Evolutionary conservation across 2,797 vertebrate genomes (phyloP), one percentile per base, ranked within the genome.

Genomic region (Xiphorhynchus erythropygius): DNA sequence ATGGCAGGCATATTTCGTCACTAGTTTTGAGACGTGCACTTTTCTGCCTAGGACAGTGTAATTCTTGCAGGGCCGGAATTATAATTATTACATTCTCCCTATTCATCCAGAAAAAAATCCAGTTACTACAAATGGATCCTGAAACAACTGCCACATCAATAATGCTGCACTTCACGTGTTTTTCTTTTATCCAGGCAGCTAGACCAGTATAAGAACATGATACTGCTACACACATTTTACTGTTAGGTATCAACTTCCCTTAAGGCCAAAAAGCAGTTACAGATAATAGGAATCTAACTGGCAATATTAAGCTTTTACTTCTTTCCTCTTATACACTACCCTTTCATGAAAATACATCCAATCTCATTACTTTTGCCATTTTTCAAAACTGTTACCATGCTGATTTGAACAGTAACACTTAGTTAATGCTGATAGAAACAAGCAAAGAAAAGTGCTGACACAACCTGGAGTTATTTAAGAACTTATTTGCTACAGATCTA

Each of bases 211-310:
- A 82, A 89, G 84, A 86, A 64, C 22, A 53, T 4, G 60, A 90
- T 49, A 42, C 2, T 11, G 74, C 79, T 94, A 77, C 91, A 91
- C 57, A 85, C 18, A 74, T 94, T 93, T 94, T 87, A 80, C 77
- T 84, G 60, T 80, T 93, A 46, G 70, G 87, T 89, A 93, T 47
- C 77, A 89, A 74, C 80, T 77, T 93, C 70, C 93, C 95, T 87
- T 68, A 94, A 87, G 90, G 86, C 74, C 86, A 80, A 47, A 94
- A 95, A 90, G 83, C 74, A 82, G 74, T 87, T 94, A 85, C 41
- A 93, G 91, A 86, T 95, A 96, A 93, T 79, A 81, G 63, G 46
- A 96, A 69, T 68, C 86, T 95, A 91, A 94, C 83, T 25, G 63
- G 46, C 68, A 84, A 67, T 84, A 94, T 91, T 89, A 87, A 88